A percentile compares a stretch with the other conserved stretches of the same genome.
Conservation (phyloP, 2,113 vertebrate genomes). For the Anarrhichthys ocellatus region DNA sequence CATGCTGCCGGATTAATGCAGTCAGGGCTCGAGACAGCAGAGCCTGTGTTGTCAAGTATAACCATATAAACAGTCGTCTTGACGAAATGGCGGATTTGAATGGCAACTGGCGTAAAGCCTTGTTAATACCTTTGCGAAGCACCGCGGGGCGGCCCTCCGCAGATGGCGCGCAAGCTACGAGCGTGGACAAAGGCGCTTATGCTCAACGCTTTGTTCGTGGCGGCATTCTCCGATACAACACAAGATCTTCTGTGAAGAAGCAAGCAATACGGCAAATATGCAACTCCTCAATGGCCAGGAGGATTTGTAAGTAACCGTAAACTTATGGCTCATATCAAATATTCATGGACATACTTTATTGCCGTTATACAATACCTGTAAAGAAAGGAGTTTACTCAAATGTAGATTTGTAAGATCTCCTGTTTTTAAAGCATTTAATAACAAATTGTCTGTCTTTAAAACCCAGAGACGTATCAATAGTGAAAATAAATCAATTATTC, state of each 20-base stretch:
- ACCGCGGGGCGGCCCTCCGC: neutral
- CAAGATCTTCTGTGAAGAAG: too few relatives aligned
- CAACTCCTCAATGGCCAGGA: neutral
- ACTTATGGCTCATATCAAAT: neutral
- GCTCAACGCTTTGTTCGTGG: neutral
- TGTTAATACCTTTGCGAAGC: neutral
- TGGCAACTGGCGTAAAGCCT: neutral
- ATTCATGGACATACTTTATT: neutral
- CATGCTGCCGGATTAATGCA: constrained; percentile 29
- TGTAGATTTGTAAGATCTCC: neutral
- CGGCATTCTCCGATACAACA: neutral
- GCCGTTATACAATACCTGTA: neutral
- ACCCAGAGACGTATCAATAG: too few relatives aligned
- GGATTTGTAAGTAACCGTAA: neutral
- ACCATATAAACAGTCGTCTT: neutral
- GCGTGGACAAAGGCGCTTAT: neutral
- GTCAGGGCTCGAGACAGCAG: neutral
- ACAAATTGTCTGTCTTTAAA: too few relatives aligned
- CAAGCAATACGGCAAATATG: neutral
- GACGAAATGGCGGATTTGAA: neutral
- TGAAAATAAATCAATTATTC: neutral
- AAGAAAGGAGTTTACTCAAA: neutral
- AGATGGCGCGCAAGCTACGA: neutral
- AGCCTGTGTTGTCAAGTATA: neutral
- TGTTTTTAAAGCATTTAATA: too few relatives aligned